These are phyloP conservation scores for Athalia cordata DNA, from an alignment of 2,888 invertebrate species.

Conservation along the genomic window DNA sequence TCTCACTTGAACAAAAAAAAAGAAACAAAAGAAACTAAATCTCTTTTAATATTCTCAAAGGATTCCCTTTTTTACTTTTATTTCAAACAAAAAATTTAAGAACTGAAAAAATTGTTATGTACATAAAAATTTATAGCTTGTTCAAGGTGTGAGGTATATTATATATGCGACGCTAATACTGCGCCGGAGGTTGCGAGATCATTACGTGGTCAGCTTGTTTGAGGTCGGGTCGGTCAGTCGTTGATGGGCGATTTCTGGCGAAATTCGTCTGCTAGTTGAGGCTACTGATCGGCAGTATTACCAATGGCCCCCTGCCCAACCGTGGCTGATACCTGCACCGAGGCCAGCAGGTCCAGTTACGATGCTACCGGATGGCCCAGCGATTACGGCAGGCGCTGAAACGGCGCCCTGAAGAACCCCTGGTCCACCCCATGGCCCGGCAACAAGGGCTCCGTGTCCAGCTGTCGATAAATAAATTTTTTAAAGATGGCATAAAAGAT, in stretches of 20 bases:
- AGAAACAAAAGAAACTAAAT: no score
- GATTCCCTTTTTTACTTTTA: no score
- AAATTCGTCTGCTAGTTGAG: background rate
- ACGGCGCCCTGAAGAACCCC: constrained; percentile 67
- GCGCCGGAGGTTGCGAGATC: background rate
- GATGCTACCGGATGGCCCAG: constrained; percentile 70
- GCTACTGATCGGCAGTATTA: constrained; percentile 52
- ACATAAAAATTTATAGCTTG: no score
- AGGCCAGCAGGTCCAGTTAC: constrained; percentile 61
- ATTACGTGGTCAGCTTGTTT: constrained; percentile 35
- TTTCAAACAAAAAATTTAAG: no score
- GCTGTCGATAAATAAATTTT: constrained; percentile 50
- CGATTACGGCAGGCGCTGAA: constrained; percentile 66
- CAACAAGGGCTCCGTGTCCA: constrained; percentile 63
- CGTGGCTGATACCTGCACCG: constrained; percentile 59
- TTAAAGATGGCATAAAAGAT: background rate
- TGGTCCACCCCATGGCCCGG: constrained; percentile 65
- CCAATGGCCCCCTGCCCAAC: constrained; percentile 59
- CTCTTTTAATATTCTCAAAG: no score
- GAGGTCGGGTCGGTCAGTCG: constrained; percentile 41
- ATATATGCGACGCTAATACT: background rate
- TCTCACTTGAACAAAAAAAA: no score
- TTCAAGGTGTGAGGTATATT: background rate
- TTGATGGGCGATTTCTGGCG: background rate
- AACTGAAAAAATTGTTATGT: no score